Conservation (phyloP, 92 coral and sea anemone species). For the Phymanthus crucifer region DNA sequence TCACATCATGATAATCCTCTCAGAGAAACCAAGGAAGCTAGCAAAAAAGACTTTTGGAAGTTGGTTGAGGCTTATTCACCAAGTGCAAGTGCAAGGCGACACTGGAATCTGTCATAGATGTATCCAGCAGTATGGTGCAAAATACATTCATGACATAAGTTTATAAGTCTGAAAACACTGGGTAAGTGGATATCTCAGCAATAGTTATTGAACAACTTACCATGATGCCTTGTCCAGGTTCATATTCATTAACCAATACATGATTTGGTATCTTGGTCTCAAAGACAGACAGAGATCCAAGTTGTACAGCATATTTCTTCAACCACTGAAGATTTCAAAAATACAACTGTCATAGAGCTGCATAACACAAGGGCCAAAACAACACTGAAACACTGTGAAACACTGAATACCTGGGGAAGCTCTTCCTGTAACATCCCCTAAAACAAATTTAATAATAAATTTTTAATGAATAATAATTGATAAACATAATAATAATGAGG, state of each 20-base stretch:
- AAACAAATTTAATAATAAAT: background rate
- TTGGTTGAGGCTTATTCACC: too few species aligned
- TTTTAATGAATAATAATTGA: too few species aligned
- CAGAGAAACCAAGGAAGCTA: too few species aligned
- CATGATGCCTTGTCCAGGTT: slow-evolving; percentile 97
- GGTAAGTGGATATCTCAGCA: background rate
- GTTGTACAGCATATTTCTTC: slow-evolving; percentile 53
- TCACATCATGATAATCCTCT: too few species aligned
- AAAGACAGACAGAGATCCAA: slow-evolving; percentile 74
- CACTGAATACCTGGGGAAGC: slow-evolving; percentile 74
- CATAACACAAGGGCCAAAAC: too few species aligned
- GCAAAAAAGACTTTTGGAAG: too few species aligned
- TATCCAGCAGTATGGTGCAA: too few species aligned
- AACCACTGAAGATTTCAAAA: slow-evolving; percentile 67
- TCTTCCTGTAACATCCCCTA: slow-evolving; percentile 90
- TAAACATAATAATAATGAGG: too few species aligned
- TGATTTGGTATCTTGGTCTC: slow-evolving; percentile 78
- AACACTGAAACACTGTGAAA: background rate
- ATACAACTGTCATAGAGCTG: background rate
- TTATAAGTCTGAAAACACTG: background rate
- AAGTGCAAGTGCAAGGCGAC: too few species aligned
- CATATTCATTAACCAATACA: slow-evolving; percentile 92
- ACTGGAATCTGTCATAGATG: too few species aligned
- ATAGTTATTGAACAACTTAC: slow-evolving; percentile 42
- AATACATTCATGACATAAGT: too few species aligned